Evolutionary conservation across 2,113 vertebrate species (phyloP), one percentile per base, ranked within the genome.

Genomic region (Colossoma macropomum): DNA sequence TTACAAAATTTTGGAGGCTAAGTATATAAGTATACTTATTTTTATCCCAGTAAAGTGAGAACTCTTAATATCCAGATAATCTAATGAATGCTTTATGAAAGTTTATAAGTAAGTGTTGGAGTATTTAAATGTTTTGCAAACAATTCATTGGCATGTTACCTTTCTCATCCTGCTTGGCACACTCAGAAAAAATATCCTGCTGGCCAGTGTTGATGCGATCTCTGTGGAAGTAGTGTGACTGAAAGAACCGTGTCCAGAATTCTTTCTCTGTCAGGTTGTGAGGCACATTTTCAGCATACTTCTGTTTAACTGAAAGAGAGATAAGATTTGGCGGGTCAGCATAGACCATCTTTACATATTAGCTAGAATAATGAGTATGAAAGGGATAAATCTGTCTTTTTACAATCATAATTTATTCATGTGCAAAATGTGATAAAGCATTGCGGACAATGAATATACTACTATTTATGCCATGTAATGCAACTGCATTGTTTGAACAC

Each of bases 221-320:
- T 91, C 98, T 94, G 91, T 99, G 98, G 90, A 99, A 99, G 92
- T 99, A 99, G 92, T 99, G 98, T 77, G 98, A 99, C 93, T 99
- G 98, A 89, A 99, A 99, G 92, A 99, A 99, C 41, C 96, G 94
- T 0, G 97, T 99, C 98, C 98, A 99, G 93, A 99, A 99, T 89
- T 99, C 97, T 89, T 95, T 98, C 92, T 99, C 98, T 0, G 97
- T 98, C 95, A 99, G 93, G 89, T 94, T 97, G 89, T 99, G 97
- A 84, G 98, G 98, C 92, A 99, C 98, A 23, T 99, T 98, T 92
- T 99, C 98, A 87, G 93, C 94, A 69, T 99, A 99, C 92, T 99
- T 99, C 95, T 99, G 94, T 94, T 98, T 97, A 75, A 99, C 98
- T 99, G 95, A 86, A 73, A 1, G 69, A 68, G 52, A 75, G 34